Base-by-base conservation (phyloP, 2,797 vertebrate species). In the Silurus lanzhouensis region DNA sequence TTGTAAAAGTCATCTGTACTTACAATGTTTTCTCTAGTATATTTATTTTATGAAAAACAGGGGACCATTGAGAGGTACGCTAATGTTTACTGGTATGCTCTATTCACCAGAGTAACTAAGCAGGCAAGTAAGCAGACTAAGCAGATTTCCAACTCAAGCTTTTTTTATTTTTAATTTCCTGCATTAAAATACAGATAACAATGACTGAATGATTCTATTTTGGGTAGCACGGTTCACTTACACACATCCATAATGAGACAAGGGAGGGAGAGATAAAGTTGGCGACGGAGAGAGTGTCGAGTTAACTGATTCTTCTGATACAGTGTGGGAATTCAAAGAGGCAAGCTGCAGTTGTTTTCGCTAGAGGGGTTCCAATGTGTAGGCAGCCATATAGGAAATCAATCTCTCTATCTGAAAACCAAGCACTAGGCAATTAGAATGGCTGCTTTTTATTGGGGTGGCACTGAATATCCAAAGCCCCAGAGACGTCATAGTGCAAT, bases 301-400 rank as follows among this genome's bases (percentile, higher is more conserved):
- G 82, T 87, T 84, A 84, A 87, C 84, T 83, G 85, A 88, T 84
- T 60, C 77, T 82, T 66, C 82, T 84, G 58, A 84, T 79, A 78
- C 72, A 67, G 72, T 63, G 66, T 20, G 77, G 77, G 70, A 87
- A 87, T 88, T 88, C 60, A 82, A 84, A 80, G 27, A 57, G 67
- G 78, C 27, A 15, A 76, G 58, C 55, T 85, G 77, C 67, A 72
- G 44, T 74, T 64, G 70, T 55, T 66, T 67, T 25, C 31, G 55
- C 52, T 22, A 67, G 82, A 57, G 70, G 38, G 68, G 44, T 61
- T 70, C 38, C 83, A 68, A 75, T 25, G 68, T 19, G 83, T 22
- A 67, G 27, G 46, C 58, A 27, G 66, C 74, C 64, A 63, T 72
- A 38, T 44, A 38, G 60, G 70, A 85, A 88, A 86, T 88, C 87